Conservation (phyloP, 2,888 invertebrate species). For the Spatulosminthurus flaviceps region DNA sequence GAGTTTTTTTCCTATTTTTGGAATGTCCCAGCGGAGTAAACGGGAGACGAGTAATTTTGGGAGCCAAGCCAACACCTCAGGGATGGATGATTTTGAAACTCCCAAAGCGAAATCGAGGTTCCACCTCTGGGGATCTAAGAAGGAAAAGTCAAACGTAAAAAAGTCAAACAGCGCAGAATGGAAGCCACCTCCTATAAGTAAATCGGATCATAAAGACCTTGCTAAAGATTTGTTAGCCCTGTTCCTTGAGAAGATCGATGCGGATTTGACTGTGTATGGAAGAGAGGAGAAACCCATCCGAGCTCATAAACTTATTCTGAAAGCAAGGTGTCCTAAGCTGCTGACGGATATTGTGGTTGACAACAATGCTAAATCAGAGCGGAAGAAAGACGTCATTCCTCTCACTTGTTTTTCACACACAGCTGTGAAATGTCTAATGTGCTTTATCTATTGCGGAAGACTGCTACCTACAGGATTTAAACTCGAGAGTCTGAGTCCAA, state of each 20-base stretch:
- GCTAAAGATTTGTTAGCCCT: slow-evolving; percentile 38
- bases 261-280: slow-evolving; percentile 67
- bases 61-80: not conserved
- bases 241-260: slow-evolving; percentile 38
- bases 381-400: slow-evolving; percentile 50
- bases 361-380: slow-evolving; percentile 34
- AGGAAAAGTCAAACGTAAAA: not conserved
- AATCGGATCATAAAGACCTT: slow-evolving; percentile 40
- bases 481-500: not conserved
- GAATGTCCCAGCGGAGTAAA: not conserved
- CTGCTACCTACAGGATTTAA: slow-evolving; percentile 32
- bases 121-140: not conserved
- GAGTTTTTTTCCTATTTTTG: slow-evolving; percentile 26
- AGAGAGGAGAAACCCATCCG: slow-evolving; percentile 66
- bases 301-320: slow-evolving; percentile 68
- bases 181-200: slow-evolving; percentile 15
- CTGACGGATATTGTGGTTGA: slow-evolving; percentile 65
- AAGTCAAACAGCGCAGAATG: not conserved
- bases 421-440: slow-evolving; percentile 53
- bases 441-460: slow-evolving; percentile 54
- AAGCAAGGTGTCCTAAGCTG: slow-evolving; percentile 67
- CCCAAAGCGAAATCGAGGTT: slow-evolving; percentile 1
- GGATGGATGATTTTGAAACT: slow-evolving; percentile 26
- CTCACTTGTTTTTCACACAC: slow-evolving; percentile 51
- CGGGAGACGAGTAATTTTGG: not conserved